Conservation (phyloP, 2,888 invertebrate species). For the Epinotia ramella region DNA sequence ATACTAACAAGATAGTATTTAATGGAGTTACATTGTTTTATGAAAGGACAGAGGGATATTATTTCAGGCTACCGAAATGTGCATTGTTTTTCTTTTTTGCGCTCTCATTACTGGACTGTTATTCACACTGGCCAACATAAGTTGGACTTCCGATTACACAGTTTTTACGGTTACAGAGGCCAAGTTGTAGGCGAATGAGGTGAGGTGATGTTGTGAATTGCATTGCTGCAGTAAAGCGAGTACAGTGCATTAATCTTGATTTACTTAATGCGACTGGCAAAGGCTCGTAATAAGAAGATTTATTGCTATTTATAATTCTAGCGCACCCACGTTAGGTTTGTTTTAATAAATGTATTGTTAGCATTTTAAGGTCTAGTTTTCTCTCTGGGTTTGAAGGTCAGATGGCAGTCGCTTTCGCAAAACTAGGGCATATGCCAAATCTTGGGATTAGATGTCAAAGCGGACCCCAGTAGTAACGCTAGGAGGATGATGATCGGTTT, state of each 20-base stretch:
- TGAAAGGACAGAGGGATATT: constrained; percentile 12
- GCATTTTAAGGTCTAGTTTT: not conserved
- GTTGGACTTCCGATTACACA: not conserved
- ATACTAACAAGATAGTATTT: constrained; percentile 2
- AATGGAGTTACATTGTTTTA: constrained; percentile 4
- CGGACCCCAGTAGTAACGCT: too few species aligned
- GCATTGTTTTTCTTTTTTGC: constrained; percentile 9
- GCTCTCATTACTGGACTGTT: not conserved
- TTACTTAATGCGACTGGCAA: constrained; percentile 13
- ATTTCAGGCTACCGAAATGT: constrained; percentile 7
- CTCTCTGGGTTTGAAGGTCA: not conserved
- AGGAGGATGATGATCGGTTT: too few species aligned
- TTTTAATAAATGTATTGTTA: not conserved
- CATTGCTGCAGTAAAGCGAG: constrained; percentile 4
- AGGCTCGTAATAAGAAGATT: constrained; percentile 11
- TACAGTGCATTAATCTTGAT: constrained; percentile 23
- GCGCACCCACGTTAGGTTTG: not conserved
- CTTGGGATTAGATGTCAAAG: too few species aligned
- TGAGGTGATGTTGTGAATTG: not conserved
- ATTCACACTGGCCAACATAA: not conserved
- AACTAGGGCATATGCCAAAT: too few species aligned
- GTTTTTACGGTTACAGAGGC: not conserved
- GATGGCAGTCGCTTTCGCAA: too few species aligned
- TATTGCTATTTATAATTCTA: constrained; percentile 2
- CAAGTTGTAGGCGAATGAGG: too few species aligned